Conservation (phyloP, 2,797 vertebrate genomes). For the Pangasius larnaudii region DNA sequence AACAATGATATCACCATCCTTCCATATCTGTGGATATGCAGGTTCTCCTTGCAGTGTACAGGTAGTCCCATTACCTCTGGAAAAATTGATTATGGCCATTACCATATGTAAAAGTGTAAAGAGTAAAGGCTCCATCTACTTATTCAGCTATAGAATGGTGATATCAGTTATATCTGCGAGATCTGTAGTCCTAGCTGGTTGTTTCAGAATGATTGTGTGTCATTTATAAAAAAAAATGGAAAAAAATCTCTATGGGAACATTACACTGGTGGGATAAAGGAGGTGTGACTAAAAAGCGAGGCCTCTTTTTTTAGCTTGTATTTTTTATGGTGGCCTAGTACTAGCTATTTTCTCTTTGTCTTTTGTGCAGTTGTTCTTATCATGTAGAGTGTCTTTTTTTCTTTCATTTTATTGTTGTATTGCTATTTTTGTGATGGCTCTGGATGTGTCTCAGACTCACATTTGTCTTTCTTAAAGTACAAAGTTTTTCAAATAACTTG, state of each 20-base stretch:
- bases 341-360: not conserved
- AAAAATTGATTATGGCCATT: constrained; percentile 53
- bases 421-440: not conserved
- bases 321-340: not conserved
- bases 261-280: constrained; percentile 23
- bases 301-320: not conserved
- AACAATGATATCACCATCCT: constrained; percentile 43
- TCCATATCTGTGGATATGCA: constrained; percentile 28
- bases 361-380: not conserved
- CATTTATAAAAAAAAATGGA: constrained; percentile 39
- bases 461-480: too few species aligned
- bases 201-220: not conserved
- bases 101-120: constrained; percentile 44
- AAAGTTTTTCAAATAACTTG: too few species aligned
- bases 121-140: constrained; percentile 44
- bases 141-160: not conserved
- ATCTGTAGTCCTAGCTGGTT: not conserved
- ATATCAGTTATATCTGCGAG: not conserved
- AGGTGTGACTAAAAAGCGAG: constrained; percentile 30
- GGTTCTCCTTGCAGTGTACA: constrained; percentile 58
- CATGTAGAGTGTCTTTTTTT: not conserved
- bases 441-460: not conserved
- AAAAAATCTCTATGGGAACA: constrained; percentile 27
- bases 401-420: not conserved
- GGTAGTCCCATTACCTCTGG: constrained; percentile 54